Evolutionary conservation across 1,140 invertebrate genomes (phyloP).

Genomic region (Brachionus rotundiformis): DNA sequence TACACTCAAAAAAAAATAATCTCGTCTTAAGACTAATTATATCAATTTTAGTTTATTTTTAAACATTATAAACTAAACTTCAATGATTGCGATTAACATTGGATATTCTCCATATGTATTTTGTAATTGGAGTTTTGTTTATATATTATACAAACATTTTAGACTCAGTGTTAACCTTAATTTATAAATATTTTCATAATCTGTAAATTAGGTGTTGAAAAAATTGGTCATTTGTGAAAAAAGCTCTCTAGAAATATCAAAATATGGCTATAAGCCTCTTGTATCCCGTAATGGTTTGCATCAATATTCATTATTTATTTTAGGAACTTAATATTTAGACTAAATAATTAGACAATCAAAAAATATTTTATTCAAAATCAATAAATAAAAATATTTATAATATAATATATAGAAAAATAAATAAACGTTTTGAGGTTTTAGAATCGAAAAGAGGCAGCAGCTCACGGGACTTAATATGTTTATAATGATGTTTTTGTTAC

Average conservation of each 20-base stretch:
- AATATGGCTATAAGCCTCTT: not conserved
- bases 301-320: conserved; percentile 1
- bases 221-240: not conserved
- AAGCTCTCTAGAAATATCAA: too few species aligned
- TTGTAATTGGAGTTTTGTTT: not conserved
- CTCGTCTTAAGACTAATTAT: not conserved
- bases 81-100: not conserved
- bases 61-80: not conserved
- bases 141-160: not conserved
- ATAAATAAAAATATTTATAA: not conserved
- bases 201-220: not conserved
- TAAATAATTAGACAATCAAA: conserved; percentile 5
- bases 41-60: not conserved
- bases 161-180: not conserved
- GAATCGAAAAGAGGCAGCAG: too few species aligned
- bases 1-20: not conserved
- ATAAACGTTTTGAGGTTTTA: not conserved
- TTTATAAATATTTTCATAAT: not conserved
- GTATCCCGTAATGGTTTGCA: not conserved
- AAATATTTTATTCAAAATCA: not conserved
- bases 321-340: not conserved
- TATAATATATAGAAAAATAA: too few species aligned
- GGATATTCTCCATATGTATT: not conserved
- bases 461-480: too few species aligned
- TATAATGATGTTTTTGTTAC: too few species aligned